phyloP scores from a whole-genome alignment of 2,113 vertebrate species.

The Percina caprodes region DNA sequence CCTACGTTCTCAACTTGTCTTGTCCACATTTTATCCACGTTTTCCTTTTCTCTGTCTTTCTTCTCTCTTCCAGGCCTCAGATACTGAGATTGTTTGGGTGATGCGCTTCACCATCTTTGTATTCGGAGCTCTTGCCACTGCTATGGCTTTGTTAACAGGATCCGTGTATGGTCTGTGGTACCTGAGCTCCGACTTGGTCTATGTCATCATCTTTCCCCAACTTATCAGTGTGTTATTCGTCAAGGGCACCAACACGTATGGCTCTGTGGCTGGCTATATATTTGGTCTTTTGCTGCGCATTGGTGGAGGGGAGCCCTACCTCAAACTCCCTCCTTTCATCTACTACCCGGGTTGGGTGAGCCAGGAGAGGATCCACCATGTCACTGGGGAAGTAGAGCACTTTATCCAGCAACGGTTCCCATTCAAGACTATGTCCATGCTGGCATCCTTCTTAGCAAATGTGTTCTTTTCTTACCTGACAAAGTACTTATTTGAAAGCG shows the following conservation, averaged over 20 bases:
- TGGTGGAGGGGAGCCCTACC: constrained; percentile 94
- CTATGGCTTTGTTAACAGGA: constrained; percentile 94
- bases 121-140: constrained; percentile 94
- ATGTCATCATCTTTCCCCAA: constrained; percentile 98
- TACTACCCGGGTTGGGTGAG: constrained; percentile 90
- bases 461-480: constrained; percentile 90
- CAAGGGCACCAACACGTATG: constrained; percentile 96
- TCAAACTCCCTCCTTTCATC: constrained; percentile 93
- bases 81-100: constrained; percentile 95
- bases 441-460: constrained; percentile 91
- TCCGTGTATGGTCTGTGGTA: constrained; percentile 98
- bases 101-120: constrained; percentile 94
- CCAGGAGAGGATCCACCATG: constrained; percentile 74
- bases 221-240: constrained; percentile 95
- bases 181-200: constrained; percentile 97
- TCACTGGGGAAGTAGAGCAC: constrained; percentile 80
- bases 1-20: not conserved
- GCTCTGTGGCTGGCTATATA: constrained; percentile 92
- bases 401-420: constrained; percentile 92
- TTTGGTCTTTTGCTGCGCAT: constrained; percentile 93
- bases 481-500: constrained; percentile 96
- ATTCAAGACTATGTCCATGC: constrained; percentile 94
- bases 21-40: not conserved
- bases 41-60: constrained; percentile 1
- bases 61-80: constrained; percentile 90